Conservation (phyloP, 1,140 invertebrate species). For the Drosophila ogumai region DNA sequence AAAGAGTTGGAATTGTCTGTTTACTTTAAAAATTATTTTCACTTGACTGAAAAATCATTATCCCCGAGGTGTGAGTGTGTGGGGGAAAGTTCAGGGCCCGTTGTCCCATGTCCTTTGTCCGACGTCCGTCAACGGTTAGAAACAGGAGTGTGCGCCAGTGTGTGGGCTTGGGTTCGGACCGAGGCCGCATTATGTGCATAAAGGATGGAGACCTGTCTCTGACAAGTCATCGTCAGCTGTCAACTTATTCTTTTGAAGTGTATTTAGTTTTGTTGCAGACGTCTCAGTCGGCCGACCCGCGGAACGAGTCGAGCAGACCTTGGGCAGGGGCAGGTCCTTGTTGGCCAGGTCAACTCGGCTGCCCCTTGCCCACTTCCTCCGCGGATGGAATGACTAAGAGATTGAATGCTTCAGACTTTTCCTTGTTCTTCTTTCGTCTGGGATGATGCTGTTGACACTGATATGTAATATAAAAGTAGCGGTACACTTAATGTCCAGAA, state of each 20-base stretch:
- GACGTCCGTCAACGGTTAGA: constrained; percentile 64
- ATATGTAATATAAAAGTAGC: constrained; percentile 79
- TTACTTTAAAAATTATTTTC: constrained; percentile 83
- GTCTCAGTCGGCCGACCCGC: constrained; percentile 29
- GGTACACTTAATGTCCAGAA: constrained; percentile 69
- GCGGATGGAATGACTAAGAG: constrained; percentile 65
- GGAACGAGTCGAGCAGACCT: background rate
- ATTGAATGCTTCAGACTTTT: constrained; percentile 72
- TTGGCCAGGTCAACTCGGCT: constrained; percentile 54
- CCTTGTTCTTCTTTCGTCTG: constrained; percentile 16
- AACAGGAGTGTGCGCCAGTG: constrained; percentile 35
- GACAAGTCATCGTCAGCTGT: constrained; percentile 84
- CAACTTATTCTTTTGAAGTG: constrained; percentile 85
- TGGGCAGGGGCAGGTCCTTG: constrained; percentile 29
- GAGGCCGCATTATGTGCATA: constrained; percentile 65
- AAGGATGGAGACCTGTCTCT: constrained; percentile 84
- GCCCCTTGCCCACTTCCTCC: background rate
- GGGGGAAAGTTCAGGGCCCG: constrained; percentile 59
- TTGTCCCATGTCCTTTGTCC: constrained; percentile 50
- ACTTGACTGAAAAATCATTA: constrained; percentile 84
- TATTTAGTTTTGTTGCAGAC: constrained; percentile 76
- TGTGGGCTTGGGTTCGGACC: constrained; percentile 20
- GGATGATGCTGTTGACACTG: constrained; percentile 80
- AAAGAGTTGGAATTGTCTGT: constrained; percentile 71
- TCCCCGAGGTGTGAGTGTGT: constrained; percentile 57